These are phyloP conservation scores for Orientallactaga bullata DNA, from an alignment of 2,113 vertebrate species.

Conservation along the genomic window DNA sequence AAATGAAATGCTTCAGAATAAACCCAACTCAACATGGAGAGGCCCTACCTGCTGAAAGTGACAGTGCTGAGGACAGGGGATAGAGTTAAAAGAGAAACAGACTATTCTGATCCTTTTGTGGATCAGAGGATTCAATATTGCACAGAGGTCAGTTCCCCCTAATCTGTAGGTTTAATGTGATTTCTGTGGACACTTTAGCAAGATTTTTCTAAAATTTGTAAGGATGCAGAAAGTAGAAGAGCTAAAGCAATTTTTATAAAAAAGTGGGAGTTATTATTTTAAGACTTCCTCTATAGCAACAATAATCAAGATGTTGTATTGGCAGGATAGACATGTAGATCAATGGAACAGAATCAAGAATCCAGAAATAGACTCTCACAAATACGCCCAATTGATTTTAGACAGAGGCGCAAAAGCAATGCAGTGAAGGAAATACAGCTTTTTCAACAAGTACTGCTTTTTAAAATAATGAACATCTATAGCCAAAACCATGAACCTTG, in stretches of 20 bases:
- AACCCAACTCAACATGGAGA: background rate
- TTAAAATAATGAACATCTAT: background rate
- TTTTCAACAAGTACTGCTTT: background rate
- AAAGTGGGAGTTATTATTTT: background rate
- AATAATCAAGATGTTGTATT: constrained; percentile 28
- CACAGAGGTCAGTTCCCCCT: background rate
- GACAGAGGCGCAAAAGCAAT: background rate
- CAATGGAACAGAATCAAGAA: constrained; percentile 45
- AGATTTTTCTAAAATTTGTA: background rate
- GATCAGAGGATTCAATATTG: background rate
- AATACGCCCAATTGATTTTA: constrained; percentile 28
- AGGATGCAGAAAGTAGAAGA: background rate
- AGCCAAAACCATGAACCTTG: background rate
- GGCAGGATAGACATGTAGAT: background rate
- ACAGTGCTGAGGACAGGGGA: background rate
- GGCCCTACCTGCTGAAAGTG: background rate
- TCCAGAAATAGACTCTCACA: background rate
- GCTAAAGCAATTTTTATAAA: background rate
- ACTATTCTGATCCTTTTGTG: background rate
- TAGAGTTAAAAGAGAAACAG: background rate
- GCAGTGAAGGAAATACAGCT: background rate
- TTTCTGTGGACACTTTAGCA: background rate
- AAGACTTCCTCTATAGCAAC: background rate
- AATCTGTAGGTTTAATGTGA: background rate
- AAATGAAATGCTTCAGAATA: background rate